Evolutionary conservation across 2,113 vertebrate genomes (phyloP).

Genomic region (Chloropsis cyanopogon): DNA sequence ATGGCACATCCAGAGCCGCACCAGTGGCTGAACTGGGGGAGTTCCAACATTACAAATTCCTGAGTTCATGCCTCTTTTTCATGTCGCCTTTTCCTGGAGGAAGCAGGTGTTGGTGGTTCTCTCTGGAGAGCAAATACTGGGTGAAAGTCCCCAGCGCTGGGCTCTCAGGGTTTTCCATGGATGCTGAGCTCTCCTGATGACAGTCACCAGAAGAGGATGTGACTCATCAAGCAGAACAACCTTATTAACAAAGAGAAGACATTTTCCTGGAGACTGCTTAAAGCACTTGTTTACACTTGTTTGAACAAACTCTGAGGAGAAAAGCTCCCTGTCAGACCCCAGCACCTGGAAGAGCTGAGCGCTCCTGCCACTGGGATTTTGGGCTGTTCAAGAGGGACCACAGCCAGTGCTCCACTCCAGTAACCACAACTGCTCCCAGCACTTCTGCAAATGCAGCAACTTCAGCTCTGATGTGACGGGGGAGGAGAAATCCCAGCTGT

Average conservation of each 20-base stretch:
- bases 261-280: not conserved
- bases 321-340: not conserved
- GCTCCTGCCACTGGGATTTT: not conserved
- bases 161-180: not conserved
- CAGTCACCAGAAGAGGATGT: not conserved
- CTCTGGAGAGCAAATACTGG: not conserved
- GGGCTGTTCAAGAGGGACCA: not conserved
- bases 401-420: not conserved
- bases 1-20: fast-evolving
- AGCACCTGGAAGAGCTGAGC: not conserved
- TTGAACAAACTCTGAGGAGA: not conserved
- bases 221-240: not conserved
- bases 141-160: not conserved
- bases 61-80: not conserved
- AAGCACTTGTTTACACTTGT: not conserved
- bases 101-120: not conserved
- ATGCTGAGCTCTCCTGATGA: not conserved
- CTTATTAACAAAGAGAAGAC: not conserved
- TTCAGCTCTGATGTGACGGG: not conserved
- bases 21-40: not conserved
- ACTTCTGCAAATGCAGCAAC: not conserved
- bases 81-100: not conserved
- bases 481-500: not conserved
- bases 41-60: not conserved
- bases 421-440: not conserved